Conservation (phyloP, 2,888 invertebrate genomes). For the Plebejus anna region DNA sequence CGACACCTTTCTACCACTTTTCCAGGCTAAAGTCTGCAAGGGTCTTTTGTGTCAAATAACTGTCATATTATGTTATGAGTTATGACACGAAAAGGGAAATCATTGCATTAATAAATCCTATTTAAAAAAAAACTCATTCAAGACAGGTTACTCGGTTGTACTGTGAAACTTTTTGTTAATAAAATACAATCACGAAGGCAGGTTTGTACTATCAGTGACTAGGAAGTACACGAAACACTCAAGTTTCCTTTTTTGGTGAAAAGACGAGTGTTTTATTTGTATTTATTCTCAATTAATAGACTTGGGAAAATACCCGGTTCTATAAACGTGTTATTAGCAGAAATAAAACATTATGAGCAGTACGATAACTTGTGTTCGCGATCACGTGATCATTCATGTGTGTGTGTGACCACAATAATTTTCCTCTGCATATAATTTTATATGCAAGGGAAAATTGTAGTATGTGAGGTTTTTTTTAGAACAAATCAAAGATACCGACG, state of each 20-base stretch:
- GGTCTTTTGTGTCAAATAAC: no score
- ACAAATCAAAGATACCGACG: no score
- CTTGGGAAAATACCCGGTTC: slow-evolving; percentile 4
- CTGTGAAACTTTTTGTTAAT: neutral
- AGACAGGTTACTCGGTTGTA: no score
- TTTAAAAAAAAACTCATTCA: no score
- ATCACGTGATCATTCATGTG: neutral
- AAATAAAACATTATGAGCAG: neutral
- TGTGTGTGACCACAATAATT: neutral
- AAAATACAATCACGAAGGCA: neutral
- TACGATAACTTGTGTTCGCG: neutral
- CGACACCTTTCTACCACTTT: no score
- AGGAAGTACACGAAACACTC: neutral
- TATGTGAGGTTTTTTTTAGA: no score
- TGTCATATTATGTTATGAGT: no score
- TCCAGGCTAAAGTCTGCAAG: no score
- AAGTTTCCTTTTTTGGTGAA: neutral
- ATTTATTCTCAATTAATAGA: neutral
- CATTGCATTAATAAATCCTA: no score
- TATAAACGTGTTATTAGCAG: neutral
- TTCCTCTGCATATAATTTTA: neutral
- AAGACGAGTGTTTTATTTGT: neutral
- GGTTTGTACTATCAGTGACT: neutral
- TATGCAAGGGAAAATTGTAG: neutral
- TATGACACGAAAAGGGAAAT: no score